These are phyloP conservation scores for Diuraphis noxia DNA, from an alignment of 1,140 invertebrate genomes.

Conservation along the genomic window DNA sequence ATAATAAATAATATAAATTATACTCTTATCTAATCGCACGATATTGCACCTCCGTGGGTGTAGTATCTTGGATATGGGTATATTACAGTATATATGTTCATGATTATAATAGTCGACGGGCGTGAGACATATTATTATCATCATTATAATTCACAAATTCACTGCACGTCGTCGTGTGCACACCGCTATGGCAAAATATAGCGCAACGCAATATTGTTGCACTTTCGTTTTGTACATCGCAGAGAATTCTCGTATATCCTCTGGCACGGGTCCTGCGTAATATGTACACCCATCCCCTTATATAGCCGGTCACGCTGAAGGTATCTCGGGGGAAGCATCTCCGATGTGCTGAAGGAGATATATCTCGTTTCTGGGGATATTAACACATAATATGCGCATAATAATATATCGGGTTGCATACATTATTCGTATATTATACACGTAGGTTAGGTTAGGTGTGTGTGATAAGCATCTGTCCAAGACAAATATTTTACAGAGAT, in stretches of 20 bases:
- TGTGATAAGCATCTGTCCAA: slow-evolving; percentile 36
- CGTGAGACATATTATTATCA: background rate
- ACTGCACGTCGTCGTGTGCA: background rate
- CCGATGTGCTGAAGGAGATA: background rate
- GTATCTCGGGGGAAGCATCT: background rate
- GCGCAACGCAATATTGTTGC: background rate
- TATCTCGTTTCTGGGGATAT: slow-evolving; percentile 31
- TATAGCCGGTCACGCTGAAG: background rate
- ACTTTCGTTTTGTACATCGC: background rate
- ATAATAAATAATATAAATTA: no score
- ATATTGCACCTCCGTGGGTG: background rate
- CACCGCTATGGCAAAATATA: background rate
- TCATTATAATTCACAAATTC: background rate
- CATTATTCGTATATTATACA: background rate
- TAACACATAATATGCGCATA: slow-evolving; percentile 2
- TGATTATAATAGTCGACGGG: background rate
- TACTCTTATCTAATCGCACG: slow-evolving; percentile 2
- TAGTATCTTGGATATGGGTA: no score
- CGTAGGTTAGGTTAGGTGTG: background rate
- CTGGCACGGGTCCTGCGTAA: no score
- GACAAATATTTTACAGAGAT: slow-evolving; percentile 27
- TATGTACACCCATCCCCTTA: background rate
- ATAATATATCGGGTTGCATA: slow-evolving; percentile 7
- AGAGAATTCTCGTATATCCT: no score
- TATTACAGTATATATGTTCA: no score